Percentiles rank a stretch among this genome's conserved stretches.
Conservation (phyloP, 2,888 invertebrate species). For the Myopa tessellatipennis region DNA sequence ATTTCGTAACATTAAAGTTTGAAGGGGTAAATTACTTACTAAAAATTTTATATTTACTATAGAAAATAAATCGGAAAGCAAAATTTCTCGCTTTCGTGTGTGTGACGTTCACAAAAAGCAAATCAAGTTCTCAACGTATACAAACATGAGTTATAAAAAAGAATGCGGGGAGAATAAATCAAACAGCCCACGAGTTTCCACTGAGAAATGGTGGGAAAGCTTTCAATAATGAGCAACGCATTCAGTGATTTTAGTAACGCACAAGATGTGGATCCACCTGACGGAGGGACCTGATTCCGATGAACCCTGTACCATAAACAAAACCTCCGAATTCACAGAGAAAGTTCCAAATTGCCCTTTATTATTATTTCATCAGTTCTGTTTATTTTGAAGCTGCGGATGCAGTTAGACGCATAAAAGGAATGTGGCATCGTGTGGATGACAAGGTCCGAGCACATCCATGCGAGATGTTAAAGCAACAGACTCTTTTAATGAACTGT, state of each 20-base stretch:
- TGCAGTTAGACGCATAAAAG: background rate
- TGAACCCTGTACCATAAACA: background rate
- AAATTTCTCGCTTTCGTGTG: no score
- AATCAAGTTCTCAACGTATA: no score
- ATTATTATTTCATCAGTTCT: background rate
- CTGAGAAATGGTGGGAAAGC: background rate
- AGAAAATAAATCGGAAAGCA: no score
- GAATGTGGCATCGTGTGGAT: background rate
- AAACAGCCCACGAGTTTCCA: background rate
- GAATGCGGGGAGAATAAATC: no score
- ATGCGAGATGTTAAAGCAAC: constrained; percentile 4
- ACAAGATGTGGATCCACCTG: background rate
- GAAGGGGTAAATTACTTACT: no score
- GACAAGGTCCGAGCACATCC: background rate
- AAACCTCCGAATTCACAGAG: background rate
- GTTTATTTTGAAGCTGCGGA: constrained; percentile 23
- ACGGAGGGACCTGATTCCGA: background rate
- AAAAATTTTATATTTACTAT: no score
- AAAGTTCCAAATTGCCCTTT: constrained; percentile 19
- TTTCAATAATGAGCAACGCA: no score
- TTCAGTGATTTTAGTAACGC: background rate
- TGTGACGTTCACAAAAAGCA: no score
- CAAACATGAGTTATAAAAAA: no score
- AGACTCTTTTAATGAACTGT: constrained; percentile 60
- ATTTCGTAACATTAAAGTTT: no score